Evolutionary conservation across 2,113 vertebrate genomes (phyloP), one percentile per base, ranked within the genome.

Genomic region (Carassius carassius): DNA sequence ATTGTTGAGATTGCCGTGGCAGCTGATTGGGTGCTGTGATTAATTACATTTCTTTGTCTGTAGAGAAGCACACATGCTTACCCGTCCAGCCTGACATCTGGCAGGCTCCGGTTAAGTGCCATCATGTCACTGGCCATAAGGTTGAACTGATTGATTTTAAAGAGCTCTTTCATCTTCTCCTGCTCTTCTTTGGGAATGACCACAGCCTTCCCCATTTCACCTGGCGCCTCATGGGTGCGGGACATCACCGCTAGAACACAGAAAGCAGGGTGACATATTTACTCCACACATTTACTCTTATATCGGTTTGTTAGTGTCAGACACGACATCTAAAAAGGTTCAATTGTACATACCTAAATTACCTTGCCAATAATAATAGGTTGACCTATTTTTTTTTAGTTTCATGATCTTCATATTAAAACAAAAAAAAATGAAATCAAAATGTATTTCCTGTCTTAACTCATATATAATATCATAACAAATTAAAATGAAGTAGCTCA

Each of bases 61-160:
- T 63, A 77, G 60, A 58, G 16, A 19, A 7, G 29, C n/a, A 67
- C 77, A 70, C 65, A 74, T 65, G 95, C 97, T 93, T 89, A 99
- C 98, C 98, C 97, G 1, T 99, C 98, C 81, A 99, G 84, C 78
- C 98, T 93, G 77, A 99, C 98, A n/a, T 99, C 98, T 0, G 97
- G 98, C 62, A 99, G 90, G 81, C 96, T 99, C 89, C 98, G 94
- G 94, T 99, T 99, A 11, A 99, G 95, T 0, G 98, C 97, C 63
- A 99, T 99, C 94, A 98, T 91, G 93, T 99, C 97, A 47, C 98
- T 99, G 93, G 98, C 98, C 98, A 99, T 96, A 4, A 99, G 95
- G 86, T 99, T 99, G 90, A 99, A 99, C 91, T 99, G 98, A 92
- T 99, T 99, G 89, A 99, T 99, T 92, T 99, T 99, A 86, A 99